Evolutionary conservation across 2,888 invertebrate species (phyloP), one percentile per base, ranked within the genome.

Genomic region (Drosophila algonquin): DNA sequence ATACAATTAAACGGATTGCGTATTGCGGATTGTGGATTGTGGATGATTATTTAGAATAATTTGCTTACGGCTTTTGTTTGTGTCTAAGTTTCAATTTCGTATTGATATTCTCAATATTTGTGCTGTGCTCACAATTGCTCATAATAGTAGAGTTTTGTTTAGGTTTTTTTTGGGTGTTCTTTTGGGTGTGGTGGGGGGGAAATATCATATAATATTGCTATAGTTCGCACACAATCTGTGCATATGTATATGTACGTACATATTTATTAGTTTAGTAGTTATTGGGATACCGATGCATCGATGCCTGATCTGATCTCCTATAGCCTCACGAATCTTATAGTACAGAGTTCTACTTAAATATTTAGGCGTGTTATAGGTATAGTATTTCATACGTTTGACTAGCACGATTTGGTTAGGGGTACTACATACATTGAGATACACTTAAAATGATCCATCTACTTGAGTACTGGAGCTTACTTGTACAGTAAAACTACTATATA

Each of bases 201-300:
- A 85, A 79, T 83, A 83, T 83, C 87, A 82, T 75, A 60, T 78
- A 85, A 77, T 84, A 84, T 84, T 84, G 83, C 83, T 87, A 76
- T 85, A 74, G 75, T 77, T 77, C 35, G 45, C 51, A 59, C n/a
- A 80, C 79, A 40, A 67, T 73, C 64, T 69, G 64, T 65, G 54
- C 53, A 48, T 62, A 52, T n/a, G n/a, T n/a, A n/a, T n/a, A n/a
- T n/a, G n/a, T 51, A 40, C 18, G 48, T 51, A 51, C 8, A n/a
- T 32, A 40, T 24, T 1, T 2, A 40, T 18, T 40, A 54, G 30
- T 30, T 30, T 30, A 30, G 30, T 30, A 30, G 30, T 30, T 30
- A 8, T 8, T 2, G n/a, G 52, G 48, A 47, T 67, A 69, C 24
- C 24, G 24, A 24, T 24, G 5, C 58, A 56, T 62, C 59, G 46